These are phyloP conservation scores for Diplodus puntazzo DNA, from an alignment of 2,797 vertebrate genomes.

Conservation along the genomic window DNA sequence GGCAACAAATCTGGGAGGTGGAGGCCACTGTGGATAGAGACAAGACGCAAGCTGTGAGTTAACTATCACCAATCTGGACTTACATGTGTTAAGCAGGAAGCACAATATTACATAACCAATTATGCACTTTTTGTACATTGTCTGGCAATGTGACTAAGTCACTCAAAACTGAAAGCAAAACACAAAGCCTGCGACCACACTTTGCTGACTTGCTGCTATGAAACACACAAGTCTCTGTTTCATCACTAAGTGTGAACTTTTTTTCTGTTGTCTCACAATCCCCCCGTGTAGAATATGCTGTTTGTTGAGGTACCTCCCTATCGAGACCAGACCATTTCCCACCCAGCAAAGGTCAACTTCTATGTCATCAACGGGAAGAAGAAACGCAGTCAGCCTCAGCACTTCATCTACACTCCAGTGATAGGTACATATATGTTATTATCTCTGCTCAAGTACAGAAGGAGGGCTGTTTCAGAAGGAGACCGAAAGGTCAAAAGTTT, in stretches of 20 bases:
- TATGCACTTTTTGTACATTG: not conserved
- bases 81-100: not conserved
- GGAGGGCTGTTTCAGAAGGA: not conserved
- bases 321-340: conserved; percentile 88
- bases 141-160: not conserved
- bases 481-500: conserved; percentile 8
- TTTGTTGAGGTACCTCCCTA: conserved; percentile 95
- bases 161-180: conserved; percentile 22
- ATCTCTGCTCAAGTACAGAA: not conserved
- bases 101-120: not conserved
- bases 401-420: conserved; percentile 92
- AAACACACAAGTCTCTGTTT: conserved; percentile 3
- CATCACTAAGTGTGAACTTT: not conserved
- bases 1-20: conserved; percentile 95
- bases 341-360: conserved; percentile 93
- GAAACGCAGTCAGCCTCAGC: conserved; percentile 94
- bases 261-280: conserved; percentile 10
- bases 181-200: not conserved
- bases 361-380: conserved; percentile 95
- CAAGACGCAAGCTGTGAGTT: conserved; percentile 95
- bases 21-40: conserved; percentile 95
- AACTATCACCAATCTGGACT: not conserved
- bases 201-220: not conserved
- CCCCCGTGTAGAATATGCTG: conserved; percentile 90
- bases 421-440: conserved; percentile 61